Percentiles rank a stretch among this genome's conserved stretches.
Evolutionary conservation across 2,113 vertebrate species (phyloP).

Genomic region (Platysteira castanea): DNA sequence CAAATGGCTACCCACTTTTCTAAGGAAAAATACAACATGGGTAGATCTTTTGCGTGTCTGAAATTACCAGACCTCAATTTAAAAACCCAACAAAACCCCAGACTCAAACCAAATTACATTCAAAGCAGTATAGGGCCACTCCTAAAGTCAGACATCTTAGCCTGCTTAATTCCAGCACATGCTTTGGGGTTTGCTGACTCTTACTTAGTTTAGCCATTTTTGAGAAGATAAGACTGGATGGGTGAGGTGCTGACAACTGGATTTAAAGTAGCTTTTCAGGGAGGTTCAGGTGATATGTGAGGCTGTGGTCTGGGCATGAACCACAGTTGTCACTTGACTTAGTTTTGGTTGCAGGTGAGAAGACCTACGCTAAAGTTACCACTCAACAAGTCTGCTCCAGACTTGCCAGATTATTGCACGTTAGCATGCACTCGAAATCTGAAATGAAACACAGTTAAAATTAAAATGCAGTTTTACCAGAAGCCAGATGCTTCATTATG

Average conservation of each 20-base stretch:
- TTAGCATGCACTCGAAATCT: background rate
- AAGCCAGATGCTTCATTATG: constrained; percentile 52
- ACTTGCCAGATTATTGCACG: background rate
- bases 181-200: background rate
- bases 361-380: background rate
- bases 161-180: background rate
- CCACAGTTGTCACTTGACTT: background rate
- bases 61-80: background rate
- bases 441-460: constrained; percentile 6
- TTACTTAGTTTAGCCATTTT: background rate
- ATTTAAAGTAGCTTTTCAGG: background rate
- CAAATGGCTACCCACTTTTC: background rate
- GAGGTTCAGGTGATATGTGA: background rate
- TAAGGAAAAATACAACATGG: background rate
- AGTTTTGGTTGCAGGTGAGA: background rate
- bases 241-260: background rate
- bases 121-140: background rate
- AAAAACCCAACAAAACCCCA: background rate
- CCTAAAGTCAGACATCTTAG: background rate
- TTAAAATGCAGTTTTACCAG: constrained; percentile 16
- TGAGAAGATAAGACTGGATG: background rate
- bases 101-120: background rate
- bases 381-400: background rate
- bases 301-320: background rate
- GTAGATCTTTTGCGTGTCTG: background rate